Percentiles rank a stretch among this genome's conserved stretches.
phyloP scores from a whole-genome alignment of 2,797 vertebrate species.

The Gallinago stenura region DNA sequence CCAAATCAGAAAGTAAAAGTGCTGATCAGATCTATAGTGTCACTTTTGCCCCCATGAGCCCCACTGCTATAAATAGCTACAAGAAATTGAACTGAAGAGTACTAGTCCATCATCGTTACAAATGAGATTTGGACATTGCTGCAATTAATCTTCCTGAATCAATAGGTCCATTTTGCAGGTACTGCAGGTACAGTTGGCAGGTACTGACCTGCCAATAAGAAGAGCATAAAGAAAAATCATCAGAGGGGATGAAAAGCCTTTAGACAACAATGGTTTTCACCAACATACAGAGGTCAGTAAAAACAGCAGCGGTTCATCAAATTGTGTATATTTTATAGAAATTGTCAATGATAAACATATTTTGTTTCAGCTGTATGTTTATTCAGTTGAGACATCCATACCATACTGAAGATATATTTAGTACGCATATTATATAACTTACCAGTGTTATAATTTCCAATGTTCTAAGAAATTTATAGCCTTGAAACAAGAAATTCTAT shows the following conservation, averaged over 20 bases:
- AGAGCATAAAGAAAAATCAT: neutral
- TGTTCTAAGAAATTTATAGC: neutral
- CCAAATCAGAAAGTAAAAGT: neutral
- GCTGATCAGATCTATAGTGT: neutral
- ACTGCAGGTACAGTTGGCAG: no score
- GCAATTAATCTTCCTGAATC: constrained; percentile 29
- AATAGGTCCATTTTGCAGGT: neutral
- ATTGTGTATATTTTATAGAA: neutral
- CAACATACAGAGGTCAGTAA: neutral
- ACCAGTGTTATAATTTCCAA: neutral
- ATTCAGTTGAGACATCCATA: neutral
- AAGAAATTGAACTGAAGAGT: neutral
- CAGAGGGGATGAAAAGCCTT: neutral
- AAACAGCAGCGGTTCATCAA: neutral
- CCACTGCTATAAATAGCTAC: neutral
- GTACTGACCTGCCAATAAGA: neutral
- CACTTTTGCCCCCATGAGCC: neutral
- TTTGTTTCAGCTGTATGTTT: neutral
- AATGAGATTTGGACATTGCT: neutral
- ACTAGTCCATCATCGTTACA: neutral
- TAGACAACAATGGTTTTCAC: neutral
- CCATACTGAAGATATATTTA: neutral
- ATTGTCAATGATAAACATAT: neutral
- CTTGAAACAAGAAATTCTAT: neutral
- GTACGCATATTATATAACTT: neutral